A percentile compares a stretch with the other conserved stretches of the same genome.
Conservation (phyloP, 2,888 invertebrate species). For the Sylvicola fuscatus region DNA sequence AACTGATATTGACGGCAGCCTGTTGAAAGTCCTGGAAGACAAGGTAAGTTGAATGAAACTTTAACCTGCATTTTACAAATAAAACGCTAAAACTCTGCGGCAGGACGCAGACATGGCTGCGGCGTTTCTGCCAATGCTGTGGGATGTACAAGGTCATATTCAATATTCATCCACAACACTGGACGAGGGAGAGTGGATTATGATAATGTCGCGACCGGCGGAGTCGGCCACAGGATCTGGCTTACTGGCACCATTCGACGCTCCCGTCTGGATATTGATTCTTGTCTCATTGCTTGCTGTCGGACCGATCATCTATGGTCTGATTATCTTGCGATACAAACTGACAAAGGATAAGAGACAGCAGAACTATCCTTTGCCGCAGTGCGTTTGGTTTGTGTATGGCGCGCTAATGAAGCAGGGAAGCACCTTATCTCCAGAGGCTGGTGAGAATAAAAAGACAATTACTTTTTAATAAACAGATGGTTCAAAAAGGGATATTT, state of each 20-base stretch:
- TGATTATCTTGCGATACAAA: slow-evolving; percentile 41
- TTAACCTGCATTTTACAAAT: slow-evolving; percentile 2
- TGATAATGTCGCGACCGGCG: slow-evolving; percentile 57
- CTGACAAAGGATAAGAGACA: slow-evolving; percentile 37
- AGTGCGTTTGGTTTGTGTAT: slow-evolving; percentile 75
- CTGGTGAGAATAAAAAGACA: slow-evolving; percentile 38
- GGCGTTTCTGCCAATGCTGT: slow-evolving; percentile 50
- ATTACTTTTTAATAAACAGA: too few species aligned
- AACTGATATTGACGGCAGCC: slow-evolving; percentile 30
- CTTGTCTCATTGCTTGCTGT: slow-evolving; percentile 47
- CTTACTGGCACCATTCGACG: slow-evolving; percentile 59
- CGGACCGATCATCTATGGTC: slow-evolving; percentile 55
- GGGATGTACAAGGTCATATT: slow-evolving; percentile 31
- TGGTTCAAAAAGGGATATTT: too few species aligned
- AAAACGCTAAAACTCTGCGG: slow-evolving; percentile 7
- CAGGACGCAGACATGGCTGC: slow-evolving; percentile 61
- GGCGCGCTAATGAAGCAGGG: slow-evolving; percentile 78
- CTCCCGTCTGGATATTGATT: slow-evolving; percentile 50
- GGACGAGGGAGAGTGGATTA: slow-evolving; percentile 58
- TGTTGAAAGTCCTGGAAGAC: slow-evolving; percentile 38
- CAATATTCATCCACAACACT: slow-evolving; percentile 37
- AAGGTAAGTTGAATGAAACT: slow-evolving; percentile 26
- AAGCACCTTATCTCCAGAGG: slow-evolving; percentile 54
- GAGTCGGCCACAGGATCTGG: slow-evolving; percentile 71
- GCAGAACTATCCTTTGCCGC: slow-evolving; percentile 36